phyloP scores from a whole-genome alignment of 2,797 vertebrate genomes.

The Cuculus canorus region DNA sequence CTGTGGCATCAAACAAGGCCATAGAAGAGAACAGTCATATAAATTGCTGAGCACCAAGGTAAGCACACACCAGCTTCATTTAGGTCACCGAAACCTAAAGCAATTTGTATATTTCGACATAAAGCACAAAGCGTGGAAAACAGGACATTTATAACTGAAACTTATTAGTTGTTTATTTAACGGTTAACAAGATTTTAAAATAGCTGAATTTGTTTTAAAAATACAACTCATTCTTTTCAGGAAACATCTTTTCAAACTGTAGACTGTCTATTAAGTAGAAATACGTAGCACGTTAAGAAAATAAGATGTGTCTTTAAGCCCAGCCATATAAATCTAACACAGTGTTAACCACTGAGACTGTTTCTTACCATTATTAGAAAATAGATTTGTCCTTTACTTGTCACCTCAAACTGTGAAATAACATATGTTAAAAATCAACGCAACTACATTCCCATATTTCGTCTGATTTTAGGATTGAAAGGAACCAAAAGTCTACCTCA shows the following conservation, averaged over 20 bases:
- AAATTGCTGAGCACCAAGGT: neutral
- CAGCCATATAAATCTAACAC: neutral
- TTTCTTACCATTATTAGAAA: neutral
- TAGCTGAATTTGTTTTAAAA: neutral
- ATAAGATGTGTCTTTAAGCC: neutral
- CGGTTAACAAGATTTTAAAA: neutral
- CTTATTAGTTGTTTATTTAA: neutral
- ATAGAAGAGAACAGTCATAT: neutral
- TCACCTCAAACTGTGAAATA: neutral
- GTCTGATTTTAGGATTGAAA: constrained; percentile 13
- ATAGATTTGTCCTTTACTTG: neutral
- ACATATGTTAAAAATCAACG: neutral
- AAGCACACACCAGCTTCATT: neutral
- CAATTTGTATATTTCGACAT: neutral
- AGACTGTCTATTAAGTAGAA: neutral
- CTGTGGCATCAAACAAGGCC: neutral
- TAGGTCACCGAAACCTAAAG: neutral
- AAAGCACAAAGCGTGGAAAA: neutral
- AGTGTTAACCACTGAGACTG: neutral
- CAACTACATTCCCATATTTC: neutral
- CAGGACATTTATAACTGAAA: neutral
- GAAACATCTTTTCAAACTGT: neutral
- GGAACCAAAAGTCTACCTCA: neutral
- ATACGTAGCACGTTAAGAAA: neutral
- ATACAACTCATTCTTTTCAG: neutral